These are phyloP conservation scores for Patella vulgata DNA, from an alignment of 1,140 invertebrate genomes.

Conservation along the genomic window DNA sequence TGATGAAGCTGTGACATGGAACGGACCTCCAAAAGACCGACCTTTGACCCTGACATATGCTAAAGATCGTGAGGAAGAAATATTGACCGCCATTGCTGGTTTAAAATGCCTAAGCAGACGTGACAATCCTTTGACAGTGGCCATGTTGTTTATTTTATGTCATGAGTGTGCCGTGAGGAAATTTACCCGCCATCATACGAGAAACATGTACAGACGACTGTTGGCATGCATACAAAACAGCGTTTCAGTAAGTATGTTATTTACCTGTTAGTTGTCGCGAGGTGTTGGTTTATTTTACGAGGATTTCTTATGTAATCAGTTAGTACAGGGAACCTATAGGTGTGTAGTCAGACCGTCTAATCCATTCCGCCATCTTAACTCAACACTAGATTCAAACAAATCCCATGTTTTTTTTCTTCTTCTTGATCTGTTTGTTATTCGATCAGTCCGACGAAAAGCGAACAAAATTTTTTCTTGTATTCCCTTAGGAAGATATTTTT, in stretches of 20 bases:
- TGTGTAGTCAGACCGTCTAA: too few relatives aligned
- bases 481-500: too few relatives aligned
- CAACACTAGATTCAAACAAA: neutral
- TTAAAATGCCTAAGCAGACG: slow-evolving; percentile 39
- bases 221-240: slow-evolving; percentile 40
- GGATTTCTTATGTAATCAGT: too few relatives aligned
- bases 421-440: too few relatives aligned
- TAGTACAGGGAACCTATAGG: too few relatives aligned
- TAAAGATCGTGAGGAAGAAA: slow-evolving; percentile 50
- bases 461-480: too few relatives aligned
- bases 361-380: too few relatives aligned
- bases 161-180: slow-evolving; percentile 47
- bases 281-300: too few relatives aligned
- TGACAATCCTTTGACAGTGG: slow-evolving; percentile 42
- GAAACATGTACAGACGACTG: slow-evolving; percentile 44
- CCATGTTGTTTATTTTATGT: slow-evolving; percentile 49
- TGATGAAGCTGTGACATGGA: slow-evolving; percentile 9
- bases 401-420: neutral
- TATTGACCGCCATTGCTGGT: slow-evolving; percentile 46
- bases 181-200: slow-evolving; percentile 40
- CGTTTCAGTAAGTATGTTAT: slow-evolving; percentile 44
- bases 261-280: neutral
- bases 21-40: slow-evolving; percentile 4
- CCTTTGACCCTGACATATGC: slow-evolving; percentile 46
- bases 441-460: too few relatives aligned